Conservation (phyloP, 1,140 invertebrate species). For the Aphelenchoides besseyi region DNA sequence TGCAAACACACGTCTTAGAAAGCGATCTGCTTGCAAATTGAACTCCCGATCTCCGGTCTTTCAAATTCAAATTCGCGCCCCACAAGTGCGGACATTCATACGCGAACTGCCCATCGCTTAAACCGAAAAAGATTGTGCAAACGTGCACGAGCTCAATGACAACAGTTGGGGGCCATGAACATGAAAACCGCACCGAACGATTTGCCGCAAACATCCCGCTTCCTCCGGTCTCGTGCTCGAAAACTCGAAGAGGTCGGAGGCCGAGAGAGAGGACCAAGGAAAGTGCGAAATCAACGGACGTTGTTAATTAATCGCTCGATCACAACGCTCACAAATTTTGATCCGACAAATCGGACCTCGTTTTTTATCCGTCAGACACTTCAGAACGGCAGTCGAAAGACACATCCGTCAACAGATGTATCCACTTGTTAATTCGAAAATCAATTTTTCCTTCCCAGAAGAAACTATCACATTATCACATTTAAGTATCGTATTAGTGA, state of each 20-base stretch:
- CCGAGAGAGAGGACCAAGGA: neutral
- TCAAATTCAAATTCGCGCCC: no score
- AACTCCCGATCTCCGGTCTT: neutral
- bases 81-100: neutral
- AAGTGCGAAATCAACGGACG: neutral
- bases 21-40: neutral
- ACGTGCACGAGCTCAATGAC: no score
- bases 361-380: no score
- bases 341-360: neutral
- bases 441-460: no score
- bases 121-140: neutral
- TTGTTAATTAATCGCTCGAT: conserved; percentile 3
- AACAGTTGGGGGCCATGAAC: neutral
- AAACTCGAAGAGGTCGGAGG: neutral
- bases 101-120: neutral
- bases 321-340: neutral
- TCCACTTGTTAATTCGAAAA: no score
- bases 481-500: no score
- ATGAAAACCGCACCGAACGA: neutral
- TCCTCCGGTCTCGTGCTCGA: neutral
- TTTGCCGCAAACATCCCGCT: no score
- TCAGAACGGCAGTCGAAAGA: no score
- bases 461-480: no score
- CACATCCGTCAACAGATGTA: no score
- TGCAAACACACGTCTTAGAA: no score